phyloP scores from a whole-genome alignment of 2,797 vertebrate species.

The Silurus lanzhouensis region DNA sequence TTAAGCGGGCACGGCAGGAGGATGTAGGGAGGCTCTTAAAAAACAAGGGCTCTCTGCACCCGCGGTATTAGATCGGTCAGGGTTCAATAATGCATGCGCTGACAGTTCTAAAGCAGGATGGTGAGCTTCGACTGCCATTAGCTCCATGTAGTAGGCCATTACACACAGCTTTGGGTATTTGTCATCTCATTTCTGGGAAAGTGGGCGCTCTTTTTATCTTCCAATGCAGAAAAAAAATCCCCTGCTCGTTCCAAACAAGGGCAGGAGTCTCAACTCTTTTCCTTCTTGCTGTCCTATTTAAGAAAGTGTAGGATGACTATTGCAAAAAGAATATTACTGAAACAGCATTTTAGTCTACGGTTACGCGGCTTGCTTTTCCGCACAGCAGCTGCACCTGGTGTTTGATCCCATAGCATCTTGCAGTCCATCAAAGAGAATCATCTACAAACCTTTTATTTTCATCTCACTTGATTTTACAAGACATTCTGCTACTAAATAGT shows the following conservation, averaged over 20 bases:
- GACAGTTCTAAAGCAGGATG: conserved; percentile 40
- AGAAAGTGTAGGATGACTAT: not conserved
- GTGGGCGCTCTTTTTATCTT: not conserved
- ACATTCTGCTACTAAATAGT: not conserved
- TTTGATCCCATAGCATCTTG: not conserved
- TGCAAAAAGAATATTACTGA: not conserved
- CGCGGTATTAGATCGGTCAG: not conserved
- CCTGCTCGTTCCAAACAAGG: not conserved
- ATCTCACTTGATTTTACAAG: not conserved
- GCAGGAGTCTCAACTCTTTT: not conserved
- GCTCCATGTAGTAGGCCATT: conserved; percentile 27
- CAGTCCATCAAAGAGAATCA: not conserved
- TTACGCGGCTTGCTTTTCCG: not conserved
- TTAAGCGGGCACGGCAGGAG: conserved; percentile 39
- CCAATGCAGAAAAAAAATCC: not conserved
- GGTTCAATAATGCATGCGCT: conserved; percentile 25
- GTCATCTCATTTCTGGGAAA: conserved; percentile 4
- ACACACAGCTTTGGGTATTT: conserved; percentile 17
- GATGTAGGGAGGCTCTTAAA: conserved; percentile 22
- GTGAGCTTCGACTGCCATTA: conserved; percentile 17
- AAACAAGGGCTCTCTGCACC: conserved; percentile 22
- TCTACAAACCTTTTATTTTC: not conserved
- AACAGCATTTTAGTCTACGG: not conserved
- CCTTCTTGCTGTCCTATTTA: conserved; percentile 7
- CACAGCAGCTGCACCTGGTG: not conserved